These are phyloP conservation scores for Amphimedon queenslandica DNA, from an alignment of 37 sponge, comb jelly and placozoan species.

Conservation along the genomic window DNA sequence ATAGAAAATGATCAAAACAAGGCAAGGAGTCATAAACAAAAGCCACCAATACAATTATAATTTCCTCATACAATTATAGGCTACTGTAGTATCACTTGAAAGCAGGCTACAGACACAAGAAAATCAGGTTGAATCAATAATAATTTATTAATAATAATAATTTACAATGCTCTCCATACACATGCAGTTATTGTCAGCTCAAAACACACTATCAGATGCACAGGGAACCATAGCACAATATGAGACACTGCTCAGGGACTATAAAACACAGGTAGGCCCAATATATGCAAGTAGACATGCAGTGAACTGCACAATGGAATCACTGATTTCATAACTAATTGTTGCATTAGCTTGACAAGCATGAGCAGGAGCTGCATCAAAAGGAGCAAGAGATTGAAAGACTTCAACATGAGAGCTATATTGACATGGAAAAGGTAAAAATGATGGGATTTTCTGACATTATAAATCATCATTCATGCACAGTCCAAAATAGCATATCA, in stretches of 20 bases:
- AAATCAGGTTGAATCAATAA: constrained; percentile 4
- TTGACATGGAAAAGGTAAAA: constrained; percentile 65
- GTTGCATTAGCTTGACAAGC: constrained; percentile 13
- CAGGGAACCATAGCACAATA: constrained; percentile 36
- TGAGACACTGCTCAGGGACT: constrained; percentile 49
- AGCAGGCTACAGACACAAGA: constrained; percentile 20
- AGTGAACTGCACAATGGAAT: not conserved
- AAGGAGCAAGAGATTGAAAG: constrained; percentile 58
- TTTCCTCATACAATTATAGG: too few relatives aligned
- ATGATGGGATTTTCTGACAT: too few relatives aligned
- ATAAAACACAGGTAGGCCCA: constrained; percentile 47
- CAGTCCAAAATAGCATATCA: constrained; percentile 51
- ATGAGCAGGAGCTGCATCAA: constrained; percentile 36
- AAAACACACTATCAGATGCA: too few relatives aligned
- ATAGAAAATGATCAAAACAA: constrained; percentile 53
- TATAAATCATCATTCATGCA: not conserved
- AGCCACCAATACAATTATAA: not conserved
- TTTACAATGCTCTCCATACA: too few relatives aligned
- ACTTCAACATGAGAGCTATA: constrained; percentile 39
- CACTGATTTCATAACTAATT: not conserved
- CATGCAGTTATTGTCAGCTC: too few relatives aligned
- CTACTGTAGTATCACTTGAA: constrained; percentile 25
- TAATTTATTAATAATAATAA: not conserved
- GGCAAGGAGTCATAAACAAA: constrained; percentile 11
- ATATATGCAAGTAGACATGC: not conserved